These are phyloP conservation scores for Protobothrops flavoviridis DNA, from an alignment of 2,113 vertebrate genomes.

Conservation along the genomic window DNA sequence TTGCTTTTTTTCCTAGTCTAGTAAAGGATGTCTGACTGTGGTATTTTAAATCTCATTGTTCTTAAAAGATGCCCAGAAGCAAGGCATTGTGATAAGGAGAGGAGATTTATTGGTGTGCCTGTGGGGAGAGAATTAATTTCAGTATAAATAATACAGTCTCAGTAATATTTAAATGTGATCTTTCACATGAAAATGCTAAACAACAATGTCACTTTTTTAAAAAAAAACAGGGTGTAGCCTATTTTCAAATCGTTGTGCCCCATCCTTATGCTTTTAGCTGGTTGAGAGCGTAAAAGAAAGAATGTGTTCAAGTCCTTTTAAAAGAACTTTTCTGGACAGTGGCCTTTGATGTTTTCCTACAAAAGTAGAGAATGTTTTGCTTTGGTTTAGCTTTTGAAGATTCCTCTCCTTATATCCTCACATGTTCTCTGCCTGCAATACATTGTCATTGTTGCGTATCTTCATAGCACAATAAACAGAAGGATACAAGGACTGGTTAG, in stretches of 20 bases:
- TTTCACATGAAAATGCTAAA: neutral
- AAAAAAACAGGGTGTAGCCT: neutral
- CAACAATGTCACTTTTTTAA: neutral
- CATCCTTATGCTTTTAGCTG: neutral
- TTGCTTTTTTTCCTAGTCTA: neutral
- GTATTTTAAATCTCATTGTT: neutral
- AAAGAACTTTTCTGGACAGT: neutral
- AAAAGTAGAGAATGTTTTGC: neutral
- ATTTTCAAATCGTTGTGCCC: neutral
- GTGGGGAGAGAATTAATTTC: neutral
- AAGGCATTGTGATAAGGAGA: neutral
- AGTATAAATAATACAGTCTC: neutral
- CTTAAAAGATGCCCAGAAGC: neutral
- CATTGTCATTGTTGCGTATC: neutral
- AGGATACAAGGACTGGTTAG: neutral
- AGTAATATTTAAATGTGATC: neutral
- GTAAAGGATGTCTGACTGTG: neutral
- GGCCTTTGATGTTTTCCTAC: neutral
- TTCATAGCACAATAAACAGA: neutral
- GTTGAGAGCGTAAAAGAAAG: neutral
- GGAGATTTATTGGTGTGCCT: neutral
- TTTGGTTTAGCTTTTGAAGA: neutral
- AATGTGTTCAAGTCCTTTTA: neutral
- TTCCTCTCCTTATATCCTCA: neutral
- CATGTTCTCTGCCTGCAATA: neutral